Percentiles rank a stretch among this genome's conserved stretches.
Conservation (phyloP, 1,140 invertebrate species). For the Bathynomus jamesi region DNA sequence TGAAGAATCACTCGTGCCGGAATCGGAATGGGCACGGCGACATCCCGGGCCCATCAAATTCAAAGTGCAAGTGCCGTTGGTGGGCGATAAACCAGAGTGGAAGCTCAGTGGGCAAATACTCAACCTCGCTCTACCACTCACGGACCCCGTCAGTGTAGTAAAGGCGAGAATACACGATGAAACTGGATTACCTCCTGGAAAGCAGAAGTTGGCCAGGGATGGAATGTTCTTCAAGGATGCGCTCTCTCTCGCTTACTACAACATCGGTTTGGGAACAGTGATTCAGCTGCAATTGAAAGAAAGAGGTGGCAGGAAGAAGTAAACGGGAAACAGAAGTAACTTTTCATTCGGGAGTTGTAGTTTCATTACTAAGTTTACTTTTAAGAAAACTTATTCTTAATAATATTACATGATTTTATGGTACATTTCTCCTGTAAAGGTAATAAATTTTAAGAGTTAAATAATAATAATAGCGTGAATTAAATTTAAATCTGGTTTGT, state of each 20-base stretch:
- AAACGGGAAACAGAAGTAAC: too few relatives aligned
- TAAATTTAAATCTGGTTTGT: too few relatives aligned
- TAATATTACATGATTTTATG: too few relatives aligned
- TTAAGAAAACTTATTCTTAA: too few relatives aligned
- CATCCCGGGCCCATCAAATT: slow-evolving; percentile 60
- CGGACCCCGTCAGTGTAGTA: slow-evolving; percentile 71
- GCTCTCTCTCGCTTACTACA: slow-evolving; percentile 91
- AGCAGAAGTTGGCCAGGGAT: slow-evolving; percentile 92
- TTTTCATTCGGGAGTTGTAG: too few relatives aligned
- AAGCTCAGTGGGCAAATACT: slow-evolving; percentile 88
- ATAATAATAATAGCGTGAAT: too few relatives aligned
- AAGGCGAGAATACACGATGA: slow-evolving; percentile 84
- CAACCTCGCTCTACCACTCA: slow-evolving; percentile 65
- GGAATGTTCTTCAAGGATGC: slow-evolving; percentile 97
- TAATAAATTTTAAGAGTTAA: too few relatives aligned
- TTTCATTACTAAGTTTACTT: too few relatives aligned
- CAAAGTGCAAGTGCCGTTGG: slow-evolving; percentile 65
- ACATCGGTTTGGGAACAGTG: slow-evolving; percentile 71
- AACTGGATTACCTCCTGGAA: slow-evolving; percentile 88
- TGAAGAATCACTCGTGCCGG: slow-evolving; percentile 86
- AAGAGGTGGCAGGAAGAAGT: slow-evolving; percentile 95
- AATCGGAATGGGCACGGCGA: slow-evolving; percentile 67
- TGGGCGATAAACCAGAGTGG: slow-evolving; percentile 89
- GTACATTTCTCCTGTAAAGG: too few relatives aligned
- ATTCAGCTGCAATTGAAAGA: slow-evolving; percentile 91